Evolutionary conservation across 2,888 invertebrate species (phyloP).

Genomic region (Cosmia pyralina): DNA sequence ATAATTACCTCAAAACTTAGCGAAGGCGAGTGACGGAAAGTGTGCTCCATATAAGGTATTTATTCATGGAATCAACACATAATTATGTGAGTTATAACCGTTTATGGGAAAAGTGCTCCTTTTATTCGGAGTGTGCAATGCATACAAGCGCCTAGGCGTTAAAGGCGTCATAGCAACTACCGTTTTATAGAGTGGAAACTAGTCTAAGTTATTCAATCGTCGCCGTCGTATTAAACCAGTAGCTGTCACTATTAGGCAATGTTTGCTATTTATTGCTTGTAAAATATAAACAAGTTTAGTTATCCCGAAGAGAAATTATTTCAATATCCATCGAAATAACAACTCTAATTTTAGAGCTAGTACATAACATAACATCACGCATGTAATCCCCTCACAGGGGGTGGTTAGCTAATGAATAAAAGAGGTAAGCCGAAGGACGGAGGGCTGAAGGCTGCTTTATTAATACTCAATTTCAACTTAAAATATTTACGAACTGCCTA

Average conservation of each 20-base stretch:
- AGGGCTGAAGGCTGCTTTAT: no score
- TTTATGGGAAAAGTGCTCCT: constrained; percentile 42
- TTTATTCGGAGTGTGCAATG: constrained; percentile 33
- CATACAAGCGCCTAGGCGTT: constrained; percentile 38
- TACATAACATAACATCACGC: no score
- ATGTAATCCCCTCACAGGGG: no score
- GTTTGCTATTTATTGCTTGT: constrained; percentile 41
- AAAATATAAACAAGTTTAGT: constrained; percentile 25
- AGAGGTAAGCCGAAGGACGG: no score
- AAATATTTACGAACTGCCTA: no score
- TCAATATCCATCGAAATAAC: neutral
- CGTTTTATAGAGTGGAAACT: constrained; percentile 27
- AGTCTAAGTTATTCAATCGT: constrained; percentile 43
- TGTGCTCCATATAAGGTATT: constrained; percentile 39
- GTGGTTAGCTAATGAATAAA: no score
- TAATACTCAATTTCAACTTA: no score
- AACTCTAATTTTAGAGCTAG: neutral
- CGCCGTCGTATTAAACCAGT: constrained; percentile 35
- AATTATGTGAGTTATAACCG: constrained; percentile 40
- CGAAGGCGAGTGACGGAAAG: constrained; percentile 22
- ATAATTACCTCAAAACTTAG: constrained; percentile 18
- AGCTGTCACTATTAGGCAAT: constrained; percentile 24
- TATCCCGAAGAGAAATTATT: neutral
- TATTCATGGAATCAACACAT: constrained; percentile 34
- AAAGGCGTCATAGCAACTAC: constrained; percentile 35